phyloP scores from a whole-genome alignment of 2,113 vertebrate genomes.

The Actenoides lindsayi region DNA sequence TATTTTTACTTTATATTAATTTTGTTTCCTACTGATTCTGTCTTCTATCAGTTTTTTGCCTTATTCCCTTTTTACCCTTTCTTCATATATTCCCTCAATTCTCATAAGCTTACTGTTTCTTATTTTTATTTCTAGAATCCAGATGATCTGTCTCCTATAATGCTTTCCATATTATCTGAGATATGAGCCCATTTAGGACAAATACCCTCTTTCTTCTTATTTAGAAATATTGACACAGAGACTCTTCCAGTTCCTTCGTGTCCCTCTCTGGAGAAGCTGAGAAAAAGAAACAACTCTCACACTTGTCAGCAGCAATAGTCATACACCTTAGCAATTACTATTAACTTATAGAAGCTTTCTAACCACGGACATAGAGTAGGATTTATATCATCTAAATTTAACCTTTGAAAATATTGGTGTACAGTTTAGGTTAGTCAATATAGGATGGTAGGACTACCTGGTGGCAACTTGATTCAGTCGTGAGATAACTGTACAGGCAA shows the following conservation, averaged over 20 bases:
- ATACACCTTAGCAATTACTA: not conserved
- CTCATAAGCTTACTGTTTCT: not conserved
- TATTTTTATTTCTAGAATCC: not conserved
- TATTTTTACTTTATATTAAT: not conserved
- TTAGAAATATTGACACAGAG: not conserved
- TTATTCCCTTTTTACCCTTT: not conserved
- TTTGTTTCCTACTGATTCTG: not conserved
- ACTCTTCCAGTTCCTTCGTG: not conserved
- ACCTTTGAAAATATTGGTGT: not conserved
- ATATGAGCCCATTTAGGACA: not conserved
- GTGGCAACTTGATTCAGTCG: not conserved
- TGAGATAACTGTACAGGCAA: not conserved
- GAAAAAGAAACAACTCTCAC: not conserved
- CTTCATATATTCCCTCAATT: not conserved
- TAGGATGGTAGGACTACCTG: not conserved
- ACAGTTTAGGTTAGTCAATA: not conserved
- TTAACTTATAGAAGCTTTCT: not conserved
- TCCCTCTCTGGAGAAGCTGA: not conserved
- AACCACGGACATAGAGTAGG: not conserved
- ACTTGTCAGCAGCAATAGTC: not conserved
- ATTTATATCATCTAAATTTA: not conserved
- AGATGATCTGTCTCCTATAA: not conserved
- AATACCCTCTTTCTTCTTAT: not conserved
- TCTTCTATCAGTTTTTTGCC: not conserved
- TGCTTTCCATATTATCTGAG: not conserved